A percentile compares a stretch with the other conserved stretches of the same genome.
Evolutionary conservation across 2,113 vertebrate genomes (phyloP).

Genomic region (Otocyon megalotis): DNA sequence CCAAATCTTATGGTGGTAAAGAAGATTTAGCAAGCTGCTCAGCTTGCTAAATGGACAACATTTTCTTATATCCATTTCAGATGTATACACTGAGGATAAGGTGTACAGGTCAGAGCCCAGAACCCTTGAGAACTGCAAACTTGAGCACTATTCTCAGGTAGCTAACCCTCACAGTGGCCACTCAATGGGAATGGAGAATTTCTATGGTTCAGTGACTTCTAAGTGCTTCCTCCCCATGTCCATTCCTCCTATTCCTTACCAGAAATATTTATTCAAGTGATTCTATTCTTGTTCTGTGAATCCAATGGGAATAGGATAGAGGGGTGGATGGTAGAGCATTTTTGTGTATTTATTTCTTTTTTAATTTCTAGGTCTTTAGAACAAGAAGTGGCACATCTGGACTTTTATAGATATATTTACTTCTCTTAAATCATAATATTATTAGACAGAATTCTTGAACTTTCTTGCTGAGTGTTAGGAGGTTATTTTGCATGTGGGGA

Average conservation of each 20-base stretch:
- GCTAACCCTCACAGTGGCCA: not conserved
- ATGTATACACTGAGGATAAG: not conserved
- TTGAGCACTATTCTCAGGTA: not conserved
- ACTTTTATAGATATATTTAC: not conserved
- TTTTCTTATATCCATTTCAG: not conserved
- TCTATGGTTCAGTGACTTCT: not conserved
- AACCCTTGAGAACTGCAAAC: not conserved
- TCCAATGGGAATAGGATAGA: not conserved
- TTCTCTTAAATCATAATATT: not conserved
- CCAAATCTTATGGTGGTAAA: not conserved
- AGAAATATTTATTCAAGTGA: not conserved
- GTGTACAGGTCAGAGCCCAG: not conserved
- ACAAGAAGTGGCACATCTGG: not conserved
- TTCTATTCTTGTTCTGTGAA: not conserved
- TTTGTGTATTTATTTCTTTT: not conserved
- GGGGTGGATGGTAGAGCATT: not conserved
- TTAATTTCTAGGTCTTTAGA: not conserved
- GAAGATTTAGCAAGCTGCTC: not conserved
- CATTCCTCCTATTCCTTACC: not conserved
- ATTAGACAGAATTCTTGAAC: not conserved
- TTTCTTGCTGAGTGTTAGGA: not conserved
- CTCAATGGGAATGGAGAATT: not conserved
- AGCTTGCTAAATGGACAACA: not conserved
- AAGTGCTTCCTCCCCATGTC: rapidly evolving
- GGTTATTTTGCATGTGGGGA: not conserved